Conservation (phyloP, 1,140 invertebrate species). For the Drosophila mojavensis region DNA sequence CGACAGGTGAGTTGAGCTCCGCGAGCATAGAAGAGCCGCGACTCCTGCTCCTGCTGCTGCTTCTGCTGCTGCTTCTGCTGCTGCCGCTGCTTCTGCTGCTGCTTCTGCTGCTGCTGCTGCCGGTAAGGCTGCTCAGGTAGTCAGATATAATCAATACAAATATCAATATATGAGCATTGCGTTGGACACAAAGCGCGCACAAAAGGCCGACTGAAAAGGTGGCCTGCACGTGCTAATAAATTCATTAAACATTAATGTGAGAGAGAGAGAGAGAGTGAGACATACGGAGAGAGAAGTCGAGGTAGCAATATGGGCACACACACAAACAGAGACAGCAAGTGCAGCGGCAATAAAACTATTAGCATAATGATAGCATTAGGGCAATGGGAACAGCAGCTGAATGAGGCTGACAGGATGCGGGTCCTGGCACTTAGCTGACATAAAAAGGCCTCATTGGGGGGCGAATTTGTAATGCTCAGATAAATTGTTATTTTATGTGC, state of each 20-base stretch:
- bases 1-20: neutral
- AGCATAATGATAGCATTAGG: conserved; percentile 51
- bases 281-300: too few relatives aligned
- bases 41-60: neutral
- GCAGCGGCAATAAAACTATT: conserved; percentile 52
- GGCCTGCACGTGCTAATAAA: conserved; percentile 69
- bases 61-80: neutral
- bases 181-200: neutral
- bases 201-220: conserved; percentile 14
- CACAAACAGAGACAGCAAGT: conserved; percentile 15
- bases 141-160: conserved; percentile 49
- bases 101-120: neutral
- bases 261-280: neutral
- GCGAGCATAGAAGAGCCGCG: neutral
- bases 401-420: conserved; percentile 32
- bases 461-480: conserved; percentile 75
- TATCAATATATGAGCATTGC: conserved; percentile 18
- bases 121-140: conserved; percentile 1
- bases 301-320: too few relatives aligned
- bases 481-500: conserved; percentile 83
- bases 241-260: conserved; percentile 73
- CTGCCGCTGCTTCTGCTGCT: neutral
- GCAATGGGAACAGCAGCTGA: conserved; percentile 51
- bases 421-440: conserved; percentile 37
- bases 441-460: conserved; percentile 51